Percentiles rank a stretch among this genome's conserved stretches.
These are phyloP conservation scores for Lepeophtheirus salmonis DNA, from an alignment of 1,140 invertebrate genomes.

Conservation along the genomic window DNA sequence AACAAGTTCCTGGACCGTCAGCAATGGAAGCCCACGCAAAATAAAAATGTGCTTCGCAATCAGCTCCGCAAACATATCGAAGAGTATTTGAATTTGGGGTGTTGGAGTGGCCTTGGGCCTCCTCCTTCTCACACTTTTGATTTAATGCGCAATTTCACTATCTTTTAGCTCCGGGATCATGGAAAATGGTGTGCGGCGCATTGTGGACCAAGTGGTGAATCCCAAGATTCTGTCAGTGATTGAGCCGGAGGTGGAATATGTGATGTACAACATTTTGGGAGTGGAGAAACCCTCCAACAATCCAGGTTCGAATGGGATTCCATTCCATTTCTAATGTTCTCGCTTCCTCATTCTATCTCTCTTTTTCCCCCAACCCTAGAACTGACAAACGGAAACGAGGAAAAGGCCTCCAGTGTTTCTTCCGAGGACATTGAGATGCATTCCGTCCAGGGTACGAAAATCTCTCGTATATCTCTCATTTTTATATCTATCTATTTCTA, in stretches of 20 bases:
- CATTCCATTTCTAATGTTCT: too few relatives aligned
- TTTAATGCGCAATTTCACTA: conserved; percentile 19
- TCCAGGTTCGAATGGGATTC: too few relatives aligned
- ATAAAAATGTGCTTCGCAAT: conserved; percentile 79
- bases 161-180: conserved; percentile 52
- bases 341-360: too few relatives aligned
- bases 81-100: conserved; percentile 58
- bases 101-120: background rate
- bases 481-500: too few relatives aligned
- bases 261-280: conserved; percentile 68
- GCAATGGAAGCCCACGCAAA: conserved; percentile 60
- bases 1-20: conserved; percentile 55
- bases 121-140: too few relatives aligned
- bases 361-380: too few relatives aligned
- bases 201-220: conserved; percentile 86
- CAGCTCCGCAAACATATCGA: conserved; percentile 66
- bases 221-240: conserved; percentile 67
- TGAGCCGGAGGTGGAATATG: conserved; percentile 69
- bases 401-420: background rate
- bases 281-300: conserved; percentile 37
- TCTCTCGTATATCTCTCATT: too few relatives aligned
- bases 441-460: too few relatives aligned
- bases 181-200: conserved; percentile 64
- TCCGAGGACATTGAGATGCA: conserved; percentile 5
- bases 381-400: too few relatives aligned